A percentile compares a stretch with the other conserved stretches of the same genome.
Evolutionary conservation across 2,797 vertebrate species (phyloP).

Genomic region (Diplodus puntazzo): DNA sequence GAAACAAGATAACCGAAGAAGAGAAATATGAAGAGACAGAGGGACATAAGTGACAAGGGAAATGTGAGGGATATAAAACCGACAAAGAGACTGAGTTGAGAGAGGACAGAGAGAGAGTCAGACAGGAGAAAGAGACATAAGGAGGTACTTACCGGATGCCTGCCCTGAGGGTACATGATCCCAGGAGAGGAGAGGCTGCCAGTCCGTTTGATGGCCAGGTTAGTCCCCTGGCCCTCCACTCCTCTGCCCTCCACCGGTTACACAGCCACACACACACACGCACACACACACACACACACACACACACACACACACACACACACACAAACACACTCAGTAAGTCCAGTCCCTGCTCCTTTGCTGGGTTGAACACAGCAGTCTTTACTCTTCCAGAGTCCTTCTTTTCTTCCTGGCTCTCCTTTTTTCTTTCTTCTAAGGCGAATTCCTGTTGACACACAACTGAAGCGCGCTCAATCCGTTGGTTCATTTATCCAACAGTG

Average conservation of each 20-base stretch:
- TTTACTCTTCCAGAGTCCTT: slow-evolving; percentile 48
- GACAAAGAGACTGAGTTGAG: slow-evolving; percentile 15
- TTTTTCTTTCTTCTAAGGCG: slow-evolving; percentile 46
- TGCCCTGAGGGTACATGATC: slow-evolving; percentile 95
- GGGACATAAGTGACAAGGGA: background rate
- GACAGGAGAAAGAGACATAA: slow-evolving; percentile 45
- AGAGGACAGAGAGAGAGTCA: slow-evolving; percentile 15
- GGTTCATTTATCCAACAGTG: slow-evolving; percentile 63
- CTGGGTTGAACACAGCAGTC: slow-evolving; percentile 55
- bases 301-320: slow-evolving; percentile 39
- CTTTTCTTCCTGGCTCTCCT: slow-evolving; percentile 27
- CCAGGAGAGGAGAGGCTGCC: slow-evolving; percentile 81
- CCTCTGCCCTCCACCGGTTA: slow-evolving; percentile 81
- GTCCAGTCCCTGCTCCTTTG: slow-evolving; percentile 59
- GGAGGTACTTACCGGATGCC: slow-evolving; percentile 90
- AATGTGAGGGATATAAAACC: slow-evolving; percentile 30
- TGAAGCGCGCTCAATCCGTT: slow-evolving; percentile 57
- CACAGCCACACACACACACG: slow-evolving; percentile 46
- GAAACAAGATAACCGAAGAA: background rate
- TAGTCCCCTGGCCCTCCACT: slow-evolving; percentile 83
- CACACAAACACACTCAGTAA: slow-evolving; percentile 55
- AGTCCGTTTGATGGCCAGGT: slow-evolving; percentile 84
- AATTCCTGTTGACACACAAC: slow-evolving; percentile 67
- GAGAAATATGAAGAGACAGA: background rate
- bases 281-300: slow-evolving; percentile 46